A percentile compares a stretch with the other conserved stretches of the same genome.
Conservation (phyloP, 2,797 vertebrate species). For the Stomatorhinus walkeri region DNA sequence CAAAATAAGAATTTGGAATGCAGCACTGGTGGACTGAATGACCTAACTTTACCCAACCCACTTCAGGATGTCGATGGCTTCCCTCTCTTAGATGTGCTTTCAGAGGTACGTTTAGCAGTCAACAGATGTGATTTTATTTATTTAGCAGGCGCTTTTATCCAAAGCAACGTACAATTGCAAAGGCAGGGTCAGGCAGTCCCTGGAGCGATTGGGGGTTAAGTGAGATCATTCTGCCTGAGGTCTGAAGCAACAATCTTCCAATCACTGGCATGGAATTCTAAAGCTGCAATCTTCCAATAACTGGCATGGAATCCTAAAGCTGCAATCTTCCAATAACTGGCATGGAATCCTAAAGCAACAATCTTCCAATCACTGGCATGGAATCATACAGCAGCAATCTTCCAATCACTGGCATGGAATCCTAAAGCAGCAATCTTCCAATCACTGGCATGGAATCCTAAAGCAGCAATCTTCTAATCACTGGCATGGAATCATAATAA, state of each 20-base stretch:
- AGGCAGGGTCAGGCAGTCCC: neutral
- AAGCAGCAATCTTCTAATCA: neutral
- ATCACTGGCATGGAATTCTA: neutral
- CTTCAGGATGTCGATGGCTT: neutral
- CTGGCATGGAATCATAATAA: neutral
- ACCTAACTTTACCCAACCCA: neutral
- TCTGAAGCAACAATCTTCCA: neutral
- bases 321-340: neutral
- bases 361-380: neutral
- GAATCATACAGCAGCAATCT: neutral
- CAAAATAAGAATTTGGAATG: neutral
- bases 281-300: no score
- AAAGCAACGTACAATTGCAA: neutral
- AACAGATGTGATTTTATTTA: slow-evolving; percentile 5
- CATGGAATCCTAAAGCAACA: neutral
- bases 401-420: no score
- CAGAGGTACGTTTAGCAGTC: neutral
- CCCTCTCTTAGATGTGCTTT: neutral
- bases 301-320: neutral
- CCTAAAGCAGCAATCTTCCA: no score
- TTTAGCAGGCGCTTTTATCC: neutral
- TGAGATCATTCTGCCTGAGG: neutral
- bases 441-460: no score
- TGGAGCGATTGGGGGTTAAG: neutral
- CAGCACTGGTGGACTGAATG: neutral